Percentiles rank a stretch among this genome's conserved stretches.
phyloP scores from a whole-genome alignment of 2,888 invertebrate genomes.

The Zhuqinia jingwanae region DNA sequence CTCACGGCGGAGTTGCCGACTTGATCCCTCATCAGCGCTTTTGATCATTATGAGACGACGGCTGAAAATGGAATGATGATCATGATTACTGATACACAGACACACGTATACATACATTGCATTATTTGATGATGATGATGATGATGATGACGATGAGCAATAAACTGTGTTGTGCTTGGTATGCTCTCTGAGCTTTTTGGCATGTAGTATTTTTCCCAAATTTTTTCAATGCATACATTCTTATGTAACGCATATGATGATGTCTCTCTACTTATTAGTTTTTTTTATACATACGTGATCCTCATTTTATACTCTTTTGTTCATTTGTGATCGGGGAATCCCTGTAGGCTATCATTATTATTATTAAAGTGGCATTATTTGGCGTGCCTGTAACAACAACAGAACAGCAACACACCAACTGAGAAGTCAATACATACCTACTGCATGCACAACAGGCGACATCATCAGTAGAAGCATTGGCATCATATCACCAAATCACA shows the following conservation, averaged over 20 bases:
- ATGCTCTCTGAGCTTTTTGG: neutral
- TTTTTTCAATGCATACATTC: constrained; percentile 28
- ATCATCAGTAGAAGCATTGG: constrained; percentile 11
- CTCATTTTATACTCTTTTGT: constrained; percentile 28
- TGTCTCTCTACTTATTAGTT: constrained; percentile 45
- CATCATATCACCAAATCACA: neutral
- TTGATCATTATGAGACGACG: constrained; percentile 50
- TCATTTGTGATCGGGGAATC: constrained; percentile 59
- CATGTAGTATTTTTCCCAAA: constrained; percentile 27
- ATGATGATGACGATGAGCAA: constrained; percentile 78
- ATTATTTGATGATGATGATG: too few species aligned
- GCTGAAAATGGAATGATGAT: constrained; percentile 26
- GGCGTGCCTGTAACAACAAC: constrained; percentile 15
- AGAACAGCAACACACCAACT: too few species aligned
- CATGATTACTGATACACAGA: constrained; percentile 74
- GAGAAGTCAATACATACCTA: constrained; percentile 11
- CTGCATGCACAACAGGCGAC: neutral
- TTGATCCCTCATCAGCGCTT: constrained; percentile 67
- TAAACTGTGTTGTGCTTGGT: constrained; percentile 64
- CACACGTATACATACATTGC: constrained; percentile 54
- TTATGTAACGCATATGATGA: neutral
- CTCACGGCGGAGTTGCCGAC: constrained; percentile 31
- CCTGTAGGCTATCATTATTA: constrained; percentile 43
- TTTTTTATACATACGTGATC: constrained; percentile 58
- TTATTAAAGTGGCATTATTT: constrained; percentile 55